phyloP scores from a whole-genome alignment of 2,888 invertebrate genomes.

The Drosophila mayaguana region DNA sequence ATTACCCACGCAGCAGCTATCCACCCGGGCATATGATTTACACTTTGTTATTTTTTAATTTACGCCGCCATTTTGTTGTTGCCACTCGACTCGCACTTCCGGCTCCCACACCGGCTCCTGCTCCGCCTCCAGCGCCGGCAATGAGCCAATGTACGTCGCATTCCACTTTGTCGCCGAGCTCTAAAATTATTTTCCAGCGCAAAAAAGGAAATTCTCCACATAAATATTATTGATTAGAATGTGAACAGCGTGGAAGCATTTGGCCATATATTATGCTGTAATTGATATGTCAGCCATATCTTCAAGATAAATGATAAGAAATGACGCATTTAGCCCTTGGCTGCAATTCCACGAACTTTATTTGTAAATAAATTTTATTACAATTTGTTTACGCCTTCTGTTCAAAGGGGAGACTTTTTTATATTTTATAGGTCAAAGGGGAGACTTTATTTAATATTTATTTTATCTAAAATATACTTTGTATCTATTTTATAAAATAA shows the following conservation, averaged over 20 bases:
- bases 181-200: slow-evolving; percentile 43
- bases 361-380: background rate
- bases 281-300: slow-evolving; percentile 18
- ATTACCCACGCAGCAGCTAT: slow-evolving; percentile 37
- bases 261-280: slow-evolving; percentile 7
- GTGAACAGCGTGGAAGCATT: slow-evolving; percentile 13
- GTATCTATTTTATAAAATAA: no score
- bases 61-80: slow-evolving; percentile 70
- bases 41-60: slow-evolving; percentile 79
- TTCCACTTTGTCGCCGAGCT: slow-evolving; percentile 29
- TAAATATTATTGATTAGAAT: slow-evolving; percentile 60
- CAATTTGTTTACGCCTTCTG: background rate
- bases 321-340: background rate
- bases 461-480: background rate
- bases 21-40: slow-evolving; percentile 75
- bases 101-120: background rate
- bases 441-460: no score
- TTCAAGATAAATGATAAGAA: slow-evolving; percentile 8
- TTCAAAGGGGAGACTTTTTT: background rate
- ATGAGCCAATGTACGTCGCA: background rate
- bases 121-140: slow-evolving; percentile 8
- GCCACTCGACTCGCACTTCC: slow-evolving; percentile 46
- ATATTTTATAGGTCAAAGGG: background rate
- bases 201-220: slow-evolving; percentile 35
- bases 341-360: background rate